phyloP scores from a whole-genome alignment of 1,140 invertebrate species.

The Spodoptera litura region DNA sequence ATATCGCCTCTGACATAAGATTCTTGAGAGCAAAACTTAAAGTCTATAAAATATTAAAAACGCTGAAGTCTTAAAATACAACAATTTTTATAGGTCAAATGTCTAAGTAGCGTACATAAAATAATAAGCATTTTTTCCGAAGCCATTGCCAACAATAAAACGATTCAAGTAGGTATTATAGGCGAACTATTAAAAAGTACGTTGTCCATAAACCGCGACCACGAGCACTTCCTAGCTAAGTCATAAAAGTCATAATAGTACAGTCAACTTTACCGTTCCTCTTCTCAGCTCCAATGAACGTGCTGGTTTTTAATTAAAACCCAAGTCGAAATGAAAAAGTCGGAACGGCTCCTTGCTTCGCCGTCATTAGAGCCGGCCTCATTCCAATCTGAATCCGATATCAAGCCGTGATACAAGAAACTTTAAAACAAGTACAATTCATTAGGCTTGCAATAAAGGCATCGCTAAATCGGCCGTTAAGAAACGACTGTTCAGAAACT shows the following conservation, averaged over 20 bases:
- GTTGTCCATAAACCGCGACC: conserved; percentile 28
- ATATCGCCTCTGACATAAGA: not conserved
- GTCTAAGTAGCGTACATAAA: not conserved
- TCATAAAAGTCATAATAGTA: conserved; percentile 41
- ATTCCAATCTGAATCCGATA: conserved; percentile 69
- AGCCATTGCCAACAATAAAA: conserved; percentile 18
- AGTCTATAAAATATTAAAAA: too few relatives aligned
- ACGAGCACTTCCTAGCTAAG: conserved; percentile 29
- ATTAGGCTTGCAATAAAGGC: conserved; percentile 72
- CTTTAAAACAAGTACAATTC: conserved; percentile 77
- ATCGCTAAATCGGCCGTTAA: conserved; percentile 65
- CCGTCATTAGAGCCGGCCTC: conserved; percentile 67
- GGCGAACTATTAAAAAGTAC: conserved; percentile 28
- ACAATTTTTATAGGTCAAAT: too few relatives aligned
- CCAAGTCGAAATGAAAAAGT: conserved; percentile 66
- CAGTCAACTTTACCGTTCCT: conserved; percentile 50
- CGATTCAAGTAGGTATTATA: conserved; percentile 7
- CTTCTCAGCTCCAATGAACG: conserved; percentile 48
- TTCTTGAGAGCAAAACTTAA: too few relatives aligned
- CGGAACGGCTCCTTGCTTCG: conserved; percentile 54
- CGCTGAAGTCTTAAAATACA: too few relatives aligned
- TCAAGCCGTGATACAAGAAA: conserved; percentile 68
- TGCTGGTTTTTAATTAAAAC: conserved; percentile 71
- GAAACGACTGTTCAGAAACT: conserved; percentile 55
- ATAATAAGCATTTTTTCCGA: not conserved